Conservation (phyloP, 2,888 invertebrate species). For the Agrotis ipsilon region DNA sequence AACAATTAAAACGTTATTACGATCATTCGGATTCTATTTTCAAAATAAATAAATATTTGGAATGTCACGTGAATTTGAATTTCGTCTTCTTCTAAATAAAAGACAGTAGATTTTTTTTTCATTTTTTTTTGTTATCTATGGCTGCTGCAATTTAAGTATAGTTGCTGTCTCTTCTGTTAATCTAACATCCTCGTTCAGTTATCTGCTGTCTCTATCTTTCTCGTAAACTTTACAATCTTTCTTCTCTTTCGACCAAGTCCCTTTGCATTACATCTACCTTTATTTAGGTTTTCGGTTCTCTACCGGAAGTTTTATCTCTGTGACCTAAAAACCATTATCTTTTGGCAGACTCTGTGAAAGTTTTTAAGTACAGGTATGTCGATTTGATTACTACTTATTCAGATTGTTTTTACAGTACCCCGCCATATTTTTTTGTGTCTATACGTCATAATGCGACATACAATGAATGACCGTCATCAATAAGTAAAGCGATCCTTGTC, state of each 20-base stretch:
- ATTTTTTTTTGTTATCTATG: conserved; percentile 11
- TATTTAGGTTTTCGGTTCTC: conserved; percentile 9
- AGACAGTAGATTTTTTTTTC: background rate
- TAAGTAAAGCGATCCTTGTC: conserved; percentile 71
- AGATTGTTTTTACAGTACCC: conserved; percentile 18
- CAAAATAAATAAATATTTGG: conserved; percentile 19
- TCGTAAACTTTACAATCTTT: background rate
- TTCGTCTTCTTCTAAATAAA: background rate
- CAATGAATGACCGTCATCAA: conserved; percentile 64
- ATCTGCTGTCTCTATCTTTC: conserved; percentile 6
- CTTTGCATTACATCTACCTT: conserved; percentile 18
- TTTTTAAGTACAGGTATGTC: conserved; percentile 12
- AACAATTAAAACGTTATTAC: conserved; percentile 40
- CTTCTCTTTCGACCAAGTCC: conserved; percentile 1
- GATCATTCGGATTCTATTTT: conserved; percentile 4
- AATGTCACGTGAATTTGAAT: conserved; percentile 2
- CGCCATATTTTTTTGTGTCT: background rate
- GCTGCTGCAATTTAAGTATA: too few relatives aligned
- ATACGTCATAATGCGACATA: conserved; percentile 46
- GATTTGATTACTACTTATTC: conserved; percentile 22
- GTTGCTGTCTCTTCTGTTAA: background rate
- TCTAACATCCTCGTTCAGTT: background rate
- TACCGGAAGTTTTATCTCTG: conserved; percentile 27
- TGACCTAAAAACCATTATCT: conserved; percentile 48
- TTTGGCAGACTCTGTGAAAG: conserved; percentile 4